These are phyloP conservation scores for Nothocercus nigrocapillus DNA, from an alignment of 2,113 vertebrate species.

Conservation along the genomic window DNA sequence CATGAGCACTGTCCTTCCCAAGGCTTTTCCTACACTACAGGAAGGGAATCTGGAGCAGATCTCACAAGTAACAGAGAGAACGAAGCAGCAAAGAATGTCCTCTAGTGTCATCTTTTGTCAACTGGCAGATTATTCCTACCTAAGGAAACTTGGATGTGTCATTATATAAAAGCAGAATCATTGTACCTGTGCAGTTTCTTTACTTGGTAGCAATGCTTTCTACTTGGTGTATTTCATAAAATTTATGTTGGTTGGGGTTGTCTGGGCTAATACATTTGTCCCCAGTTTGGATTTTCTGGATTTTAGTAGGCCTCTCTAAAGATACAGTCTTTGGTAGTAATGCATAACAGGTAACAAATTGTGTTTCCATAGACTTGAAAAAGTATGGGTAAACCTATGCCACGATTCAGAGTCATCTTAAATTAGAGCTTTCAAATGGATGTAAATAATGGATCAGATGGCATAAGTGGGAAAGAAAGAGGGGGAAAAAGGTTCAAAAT, in stretches of 20 bases:
- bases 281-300: not conserved
- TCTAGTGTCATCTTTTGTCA: not conserved
- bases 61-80: not conserved
- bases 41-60: not conserved
- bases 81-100: not conserved
- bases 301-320: not conserved
- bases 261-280: not conserved
- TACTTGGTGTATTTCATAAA: not conserved
- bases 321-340: not conserved
- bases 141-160: not conserved
- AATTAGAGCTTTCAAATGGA: constrained; percentile 52
- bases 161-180: not conserved
- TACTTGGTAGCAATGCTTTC: not conserved
- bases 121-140: not conserved
- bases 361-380: not conserved
- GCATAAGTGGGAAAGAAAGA: constrained; percentile 38
- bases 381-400: constrained; percentile 12
- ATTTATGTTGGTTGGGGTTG: not conserved
- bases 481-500: constrained; percentile 44
- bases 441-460: constrained; percentile 64
- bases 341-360: not conserved
- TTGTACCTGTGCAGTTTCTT: not conserved
- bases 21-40: not conserved
- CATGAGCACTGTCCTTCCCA: not conserved
- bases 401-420: constrained; percentile 56